These are phyloP conservation scores for Pogonomyrmex californicus DNA, from an alignment of 1,140 invertebrate genomes.

Conservation along the genomic window DNA sequence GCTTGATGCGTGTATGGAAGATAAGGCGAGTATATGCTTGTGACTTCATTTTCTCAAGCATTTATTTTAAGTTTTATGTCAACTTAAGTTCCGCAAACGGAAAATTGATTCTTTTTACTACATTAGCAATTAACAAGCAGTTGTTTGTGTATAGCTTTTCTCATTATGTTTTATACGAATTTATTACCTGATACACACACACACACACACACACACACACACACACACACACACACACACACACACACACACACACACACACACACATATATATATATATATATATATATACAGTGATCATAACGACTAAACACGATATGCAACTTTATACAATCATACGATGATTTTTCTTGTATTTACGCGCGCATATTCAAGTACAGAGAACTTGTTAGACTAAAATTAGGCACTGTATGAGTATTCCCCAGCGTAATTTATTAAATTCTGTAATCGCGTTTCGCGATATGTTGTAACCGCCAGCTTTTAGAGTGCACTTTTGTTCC, in stretches of 20 bases:
- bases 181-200: not conserved
- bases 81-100: not conserved
- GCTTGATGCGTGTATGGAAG: not conserved
- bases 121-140: not conserved
- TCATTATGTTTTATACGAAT: not conserved
- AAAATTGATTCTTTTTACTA: not conserved
- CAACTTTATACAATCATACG: not conserved
- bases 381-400: not conserved
- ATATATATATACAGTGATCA: too few relatives aligned
- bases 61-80: slow-evolving; percentile 8
- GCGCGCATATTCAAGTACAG: not conserved
- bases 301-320: too few relatives aligned
- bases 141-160: not conserved
- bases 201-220: too few relatives aligned
- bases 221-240: too few relatives aligned
- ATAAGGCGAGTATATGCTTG: not conserved
- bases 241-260: too few relatives aligned
- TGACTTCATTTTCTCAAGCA: slow-evolving; percentile 13
- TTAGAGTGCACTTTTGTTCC: slow-evolving; percentile 42
- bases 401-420: not conserved
- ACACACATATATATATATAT: too few relatives aligned
- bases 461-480: slow-evolving; percentile 20
- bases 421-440: not conserved
- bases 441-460: slow-evolving; percentile 16
- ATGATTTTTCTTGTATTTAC: not conserved